These are phyloP conservation scores for Dorcus parallelipipedus DNA, from an alignment of 2,888 invertebrate species.

Conservation along the genomic window DNA sequence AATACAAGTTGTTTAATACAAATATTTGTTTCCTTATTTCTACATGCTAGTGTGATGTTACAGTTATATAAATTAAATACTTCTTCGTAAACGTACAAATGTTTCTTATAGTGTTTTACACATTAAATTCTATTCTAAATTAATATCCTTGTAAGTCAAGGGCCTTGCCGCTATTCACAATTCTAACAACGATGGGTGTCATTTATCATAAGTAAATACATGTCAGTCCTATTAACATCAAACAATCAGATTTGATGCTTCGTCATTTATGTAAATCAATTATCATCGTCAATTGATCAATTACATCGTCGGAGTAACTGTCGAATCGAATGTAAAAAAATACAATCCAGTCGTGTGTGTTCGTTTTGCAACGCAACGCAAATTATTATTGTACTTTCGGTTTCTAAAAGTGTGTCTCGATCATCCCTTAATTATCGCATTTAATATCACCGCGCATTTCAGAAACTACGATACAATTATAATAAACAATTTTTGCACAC, in stretches of 20 bases:
- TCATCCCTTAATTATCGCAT: too few species aligned
- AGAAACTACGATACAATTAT: too few species aligned
- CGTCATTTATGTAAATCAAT: too few species aligned
- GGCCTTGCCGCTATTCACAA: conserved; percentile 50
- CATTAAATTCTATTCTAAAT: conserved; percentile 39
- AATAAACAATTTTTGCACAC: too few species aligned
- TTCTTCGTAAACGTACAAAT: conserved; percentile 33
- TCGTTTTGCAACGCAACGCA: too few species aligned
- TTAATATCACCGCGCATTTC: too few species aligned
- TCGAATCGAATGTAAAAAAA: too few species aligned
- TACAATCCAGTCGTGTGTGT: too few species aligned
- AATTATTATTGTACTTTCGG: too few species aligned
- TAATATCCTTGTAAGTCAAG: conserved; percentile 40
- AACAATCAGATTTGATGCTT: neutral
- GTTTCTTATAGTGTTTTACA: conserved; percentile 39
- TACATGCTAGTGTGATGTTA: conserved; percentile 13
- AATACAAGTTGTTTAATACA: conserved; percentile 16
- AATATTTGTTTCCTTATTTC: conserved; percentile 12
- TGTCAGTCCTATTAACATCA: conserved; percentile 1
- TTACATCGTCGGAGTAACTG: too few species aligned
- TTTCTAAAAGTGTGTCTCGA: too few species aligned
- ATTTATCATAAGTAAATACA: neutral
- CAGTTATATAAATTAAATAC: conserved; percentile 34
- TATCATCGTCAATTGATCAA: too few species aligned
- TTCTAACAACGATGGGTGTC: conserved; percentile 40